Percentiles rank a stretch among this genome's conserved stretches.
phyloP scores from a whole-genome alignment of 64 coral and sea anemone genomes.

The Pocillopora verrucosa region DNA sequence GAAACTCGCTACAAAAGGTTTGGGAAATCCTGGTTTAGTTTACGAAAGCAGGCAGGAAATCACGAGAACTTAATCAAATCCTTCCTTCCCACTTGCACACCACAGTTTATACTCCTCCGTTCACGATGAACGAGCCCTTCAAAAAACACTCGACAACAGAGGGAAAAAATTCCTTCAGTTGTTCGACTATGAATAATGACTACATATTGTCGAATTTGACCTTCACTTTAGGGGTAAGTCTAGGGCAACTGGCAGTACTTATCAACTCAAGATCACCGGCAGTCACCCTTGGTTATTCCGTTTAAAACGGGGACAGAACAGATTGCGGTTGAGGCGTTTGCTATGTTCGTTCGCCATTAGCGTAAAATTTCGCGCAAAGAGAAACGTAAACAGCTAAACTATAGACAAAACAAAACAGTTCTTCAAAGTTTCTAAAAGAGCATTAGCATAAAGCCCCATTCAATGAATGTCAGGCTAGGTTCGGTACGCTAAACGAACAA shows the following conservation, averaged over 20 bases:
- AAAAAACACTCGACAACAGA: neutral
- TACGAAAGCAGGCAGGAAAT: neutral
- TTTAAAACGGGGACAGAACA: neutral
- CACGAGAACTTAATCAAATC: neutral
- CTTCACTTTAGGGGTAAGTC: neutral
- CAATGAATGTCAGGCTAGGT: slow-evolving; percentile 12
- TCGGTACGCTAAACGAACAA: slow-evolving; percentile 40
- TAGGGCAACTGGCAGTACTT: slow-evolving; percentile 5
- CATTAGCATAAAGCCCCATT: slow-evolving; percentile 45
- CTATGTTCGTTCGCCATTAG: slow-evolving; percentile 40
- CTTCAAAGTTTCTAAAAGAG: slow-evolving; percentile 35
- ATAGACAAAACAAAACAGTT: slow-evolving; percentile 37
- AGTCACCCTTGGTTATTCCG: neutral
- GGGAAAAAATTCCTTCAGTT: slow-evolving; percentile 28
- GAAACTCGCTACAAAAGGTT: neutral
- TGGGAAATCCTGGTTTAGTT: neutral
- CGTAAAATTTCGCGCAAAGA: slow-evolving; percentile 24
- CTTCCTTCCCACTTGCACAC: neutral
- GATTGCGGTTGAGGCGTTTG: slow-evolving; percentile 23
- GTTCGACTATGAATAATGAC: neutral
- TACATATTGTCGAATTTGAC: neutral
- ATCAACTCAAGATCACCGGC: neutral
- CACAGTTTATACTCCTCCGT: too few species aligned
- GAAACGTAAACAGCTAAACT: slow-evolving; percentile 42
- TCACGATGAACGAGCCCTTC: neutral